A percentile compares a stretch with the other conserved stretches of the same genome.
Evolutionary conservation across 35 echinoderm and acorn worm genomes (phyloP).

Genomic region (Diadema setosum): DNA sequence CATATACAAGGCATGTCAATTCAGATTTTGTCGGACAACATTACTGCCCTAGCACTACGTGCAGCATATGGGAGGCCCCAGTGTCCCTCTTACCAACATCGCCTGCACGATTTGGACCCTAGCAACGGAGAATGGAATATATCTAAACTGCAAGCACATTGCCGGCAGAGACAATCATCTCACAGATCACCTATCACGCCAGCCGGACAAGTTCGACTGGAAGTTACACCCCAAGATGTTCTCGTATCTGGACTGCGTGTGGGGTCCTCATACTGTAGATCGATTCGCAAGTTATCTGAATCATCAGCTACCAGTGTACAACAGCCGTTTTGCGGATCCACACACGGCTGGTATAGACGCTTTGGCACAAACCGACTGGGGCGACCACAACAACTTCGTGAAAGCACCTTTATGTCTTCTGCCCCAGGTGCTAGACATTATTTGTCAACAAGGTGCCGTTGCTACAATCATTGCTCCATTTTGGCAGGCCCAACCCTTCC

Average conservation of each 20-base stretch:
- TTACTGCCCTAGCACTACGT: slow-evolving; percentile 52
- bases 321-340: slow-evolving; percentile 1
- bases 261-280: slow-evolving; percentile 43
- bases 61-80: slow-evolving; percentile 27
- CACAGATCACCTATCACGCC: slow-evolving; percentile 13
- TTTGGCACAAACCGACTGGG: slow-evolving; percentile 55
- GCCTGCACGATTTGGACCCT: slow-evolving; percentile 18
- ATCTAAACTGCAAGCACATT: background rate
- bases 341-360: no score
- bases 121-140: background rate
- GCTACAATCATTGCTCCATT: background rate
- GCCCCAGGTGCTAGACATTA: slow-evolving; percentile 22
- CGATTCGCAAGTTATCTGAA: slow-evolving; percentile 46
- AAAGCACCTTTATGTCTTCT: slow-evolving; percentile 45
- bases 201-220: slow-evolving; percentile 37
- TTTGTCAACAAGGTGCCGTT: background rate
- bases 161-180: background rate
- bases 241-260: background rate
- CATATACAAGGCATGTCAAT: slow-evolving; percentile 27
- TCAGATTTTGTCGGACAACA: slow-evolving; percentile 49
- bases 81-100: slow-evolving; percentile 15
- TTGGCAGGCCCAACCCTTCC: background rate
- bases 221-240: slow-evolving; percentile 7
- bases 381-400: slow-evolving; percentile 51
- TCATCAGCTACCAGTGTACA: slow-evolving; percentile 42